Conservation (phyloP, 1,140 invertebrate genomes). For the Meloidogyne exigua region DNA sequence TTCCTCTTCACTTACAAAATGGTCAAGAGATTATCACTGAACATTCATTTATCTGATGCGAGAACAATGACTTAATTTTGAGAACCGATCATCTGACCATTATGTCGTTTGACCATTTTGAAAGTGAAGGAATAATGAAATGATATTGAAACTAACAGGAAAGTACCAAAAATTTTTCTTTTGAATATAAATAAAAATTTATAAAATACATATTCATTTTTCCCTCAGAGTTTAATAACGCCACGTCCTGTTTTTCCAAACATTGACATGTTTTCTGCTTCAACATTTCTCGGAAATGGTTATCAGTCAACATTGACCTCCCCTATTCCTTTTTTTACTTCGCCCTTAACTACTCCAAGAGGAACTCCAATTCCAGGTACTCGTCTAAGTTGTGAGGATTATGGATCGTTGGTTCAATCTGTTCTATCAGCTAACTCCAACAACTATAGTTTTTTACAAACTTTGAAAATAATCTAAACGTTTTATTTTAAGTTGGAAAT, state of each 20-base stretch:
- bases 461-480: constrained; percentile 2
- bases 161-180: too few species aligned
- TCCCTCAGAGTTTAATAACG: constrained; percentile 16
- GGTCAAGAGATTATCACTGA: too few species aligned
- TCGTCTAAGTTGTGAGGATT: constrained; percentile 23
- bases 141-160: too few species aligned
- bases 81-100: too few species aligned
- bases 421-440: constrained; percentile 19
- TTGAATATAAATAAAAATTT: too few species aligned
- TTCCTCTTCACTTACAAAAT: too few species aligned
- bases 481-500: constrained; percentile 20
- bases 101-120: too few species aligned
- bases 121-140: too few species aligned
- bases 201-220: too few species aligned
- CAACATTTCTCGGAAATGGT: constrained; percentile 28
- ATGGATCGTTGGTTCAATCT: constrained; percentile 29
- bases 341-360: constrained; percentile 35
- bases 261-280: constrained; percentile 7
- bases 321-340: constrained; percentile 39
- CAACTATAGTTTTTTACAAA: constrained; percentile 14
- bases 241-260: constrained; percentile 23
- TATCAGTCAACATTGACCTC: constrained; percentile 41
- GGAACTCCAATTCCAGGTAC: constrained; percentile 34
- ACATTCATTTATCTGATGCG: too few species aligned
- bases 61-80: too few species aligned